These are phyloP conservation scores for Pyxicephalus adspersus DNA, from an alignment of 2,113 vertebrate species.

Conservation along the genomic window DNA sequence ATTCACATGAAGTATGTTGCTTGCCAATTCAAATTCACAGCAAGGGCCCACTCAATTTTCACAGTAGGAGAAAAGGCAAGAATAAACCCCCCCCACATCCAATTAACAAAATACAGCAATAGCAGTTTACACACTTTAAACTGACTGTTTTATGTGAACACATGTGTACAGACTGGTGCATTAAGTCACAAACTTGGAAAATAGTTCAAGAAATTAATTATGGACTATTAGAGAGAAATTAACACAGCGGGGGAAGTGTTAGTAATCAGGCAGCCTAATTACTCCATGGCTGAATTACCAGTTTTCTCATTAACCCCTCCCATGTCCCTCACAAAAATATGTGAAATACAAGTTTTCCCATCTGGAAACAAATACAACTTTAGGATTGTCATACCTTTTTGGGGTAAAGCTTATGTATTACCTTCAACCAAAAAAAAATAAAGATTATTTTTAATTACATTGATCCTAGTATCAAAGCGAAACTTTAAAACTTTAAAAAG, in stretches of 20 bases:
- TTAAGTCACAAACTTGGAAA: conserved; percentile 34
- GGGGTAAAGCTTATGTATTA: too few species aligned
- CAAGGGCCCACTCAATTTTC: neutral
- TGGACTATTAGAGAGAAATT: conserved; percentile 73
- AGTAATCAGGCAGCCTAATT: conserved; percentile 70
- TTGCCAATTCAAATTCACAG: conserved; percentile 1
- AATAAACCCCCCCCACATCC: neutral
- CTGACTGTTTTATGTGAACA: conserved; percentile 17
- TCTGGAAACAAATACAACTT: too few species aligned
- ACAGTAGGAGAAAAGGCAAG: conserved; percentile 1
- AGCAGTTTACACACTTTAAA: neutral
- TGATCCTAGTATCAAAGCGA: too few species aligned
- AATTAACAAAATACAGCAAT: conserved; percentile 21
- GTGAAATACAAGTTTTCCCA: neutral
- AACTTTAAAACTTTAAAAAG: too few species aligned
- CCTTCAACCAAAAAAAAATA: too few species aligned
- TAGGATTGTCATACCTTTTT: too few species aligned
- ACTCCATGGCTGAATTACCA: conserved; percentile 56
- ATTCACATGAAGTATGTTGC: neutral
- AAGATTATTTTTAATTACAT: too few species aligned
- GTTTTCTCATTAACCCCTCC: conserved; percentile 37
- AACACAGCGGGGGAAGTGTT: conserved; percentile 69
- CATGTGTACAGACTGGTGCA: conserved; percentile 26
- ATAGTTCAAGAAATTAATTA: conserved; percentile 55
- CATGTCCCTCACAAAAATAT: conserved; percentile 45